These are phyloP conservation scores for Macaria liturata DNA, from an alignment of 2,888 invertebrate species.

Conservation along the genomic window DNA sequence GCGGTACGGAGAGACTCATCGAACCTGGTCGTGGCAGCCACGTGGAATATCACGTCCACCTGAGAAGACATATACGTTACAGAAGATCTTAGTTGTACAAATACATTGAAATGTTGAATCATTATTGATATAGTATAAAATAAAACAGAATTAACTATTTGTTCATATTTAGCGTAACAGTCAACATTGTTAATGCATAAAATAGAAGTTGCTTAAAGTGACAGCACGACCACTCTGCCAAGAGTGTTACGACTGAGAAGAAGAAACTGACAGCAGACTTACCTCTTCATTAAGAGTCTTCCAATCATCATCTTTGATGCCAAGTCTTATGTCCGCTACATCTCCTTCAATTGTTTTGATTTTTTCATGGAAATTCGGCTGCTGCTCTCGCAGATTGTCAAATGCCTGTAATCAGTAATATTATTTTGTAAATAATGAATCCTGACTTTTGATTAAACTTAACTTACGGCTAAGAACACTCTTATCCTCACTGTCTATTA, in stretches of 20 bases:
- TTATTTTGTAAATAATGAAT: background rate
- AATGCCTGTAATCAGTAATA: background rate
- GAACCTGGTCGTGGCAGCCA: conserved; percentile 85
- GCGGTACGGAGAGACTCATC: conserved; percentile 93
- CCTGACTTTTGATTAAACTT: too few species aligned
- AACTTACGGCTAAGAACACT: too few species aligned
- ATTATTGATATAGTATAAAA: too few species aligned
- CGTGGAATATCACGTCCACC: conserved; percentile 57
- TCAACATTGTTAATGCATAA: too few species aligned
- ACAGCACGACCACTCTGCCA: too few species aligned
- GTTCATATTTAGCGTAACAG: too few species aligned
- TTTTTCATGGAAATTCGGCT: conserved; percentile 13
- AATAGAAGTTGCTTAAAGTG: too few species aligned
- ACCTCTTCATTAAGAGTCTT: conserved; percentile 12
- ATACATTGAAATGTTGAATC: too few species aligned
- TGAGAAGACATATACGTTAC: conserved; percentile 24
- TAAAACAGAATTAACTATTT: too few species aligned
- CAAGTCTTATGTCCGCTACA: conserved; percentile 13
- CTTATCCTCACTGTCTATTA: too few species aligned
- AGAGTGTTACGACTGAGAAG: too few species aligned
- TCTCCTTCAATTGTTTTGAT: conserved; percentile 13
- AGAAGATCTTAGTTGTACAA: too few species aligned
- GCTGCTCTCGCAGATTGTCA: conserved; percentile 1
- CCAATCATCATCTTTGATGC: conserved; percentile 15
- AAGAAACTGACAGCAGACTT: background rate